phyloP scores from a whole-genome alignment of 2,797 vertebrate species.

The Rhabdomys pumilio region DNA sequence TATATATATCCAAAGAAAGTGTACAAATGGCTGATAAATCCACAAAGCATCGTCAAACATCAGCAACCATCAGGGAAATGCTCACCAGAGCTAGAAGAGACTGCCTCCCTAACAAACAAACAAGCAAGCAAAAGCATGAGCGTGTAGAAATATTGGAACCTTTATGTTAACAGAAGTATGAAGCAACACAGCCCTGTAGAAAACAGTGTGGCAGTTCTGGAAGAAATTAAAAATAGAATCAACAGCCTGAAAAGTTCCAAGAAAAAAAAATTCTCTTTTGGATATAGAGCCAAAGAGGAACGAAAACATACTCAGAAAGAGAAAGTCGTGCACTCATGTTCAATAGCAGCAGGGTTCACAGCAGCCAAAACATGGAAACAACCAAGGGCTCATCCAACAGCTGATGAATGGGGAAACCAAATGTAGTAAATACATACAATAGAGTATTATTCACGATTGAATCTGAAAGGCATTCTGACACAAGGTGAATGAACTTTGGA shows the following conservation, averaged over 20 bases:
- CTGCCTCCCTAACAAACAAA: too few species aligned
- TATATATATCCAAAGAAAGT: not conserved
- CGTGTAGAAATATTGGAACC: not conserved
- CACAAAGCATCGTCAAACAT: not conserved
- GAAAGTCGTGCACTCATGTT: not conserved
- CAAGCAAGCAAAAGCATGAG: not conserved
- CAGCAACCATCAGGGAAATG: not conserved
- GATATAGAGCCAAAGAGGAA: not conserved
- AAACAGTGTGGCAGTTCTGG: not conserved
- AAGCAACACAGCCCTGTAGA: not conserved
- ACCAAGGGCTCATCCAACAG: not conserved
- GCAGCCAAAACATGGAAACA: not conserved
- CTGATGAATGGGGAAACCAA: not conserved
- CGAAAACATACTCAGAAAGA: not conserved
- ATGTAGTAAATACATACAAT: not conserved
- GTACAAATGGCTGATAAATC: not conserved
- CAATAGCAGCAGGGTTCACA: slow-evolving; percentile 10
- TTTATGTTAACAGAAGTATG: not conserved
- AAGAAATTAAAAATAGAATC: slow-evolving; percentile 24
- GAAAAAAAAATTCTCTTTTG: not conserved
- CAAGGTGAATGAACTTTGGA: not conserved
- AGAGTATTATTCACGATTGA: not conserved
- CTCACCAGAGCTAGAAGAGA: not conserved
- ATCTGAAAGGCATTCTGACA: not conserved
- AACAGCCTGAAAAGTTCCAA: not conserved